phyloP scores from a whole-genome alignment of 2,113 vertebrate species.

The Hydropotes inermis region DNA sequence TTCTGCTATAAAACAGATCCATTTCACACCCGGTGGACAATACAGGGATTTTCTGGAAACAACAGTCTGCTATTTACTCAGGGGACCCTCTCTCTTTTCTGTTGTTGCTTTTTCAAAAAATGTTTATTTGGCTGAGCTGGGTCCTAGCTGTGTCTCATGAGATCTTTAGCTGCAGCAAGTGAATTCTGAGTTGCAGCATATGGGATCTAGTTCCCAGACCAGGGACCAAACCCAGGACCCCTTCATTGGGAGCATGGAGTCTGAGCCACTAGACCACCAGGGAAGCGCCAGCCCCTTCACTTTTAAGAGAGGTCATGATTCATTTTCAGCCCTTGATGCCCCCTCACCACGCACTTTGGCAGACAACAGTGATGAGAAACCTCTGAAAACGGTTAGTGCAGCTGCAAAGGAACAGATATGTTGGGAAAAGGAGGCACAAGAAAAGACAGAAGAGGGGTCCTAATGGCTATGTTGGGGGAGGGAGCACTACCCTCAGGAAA shows the following conservation, averaged over 20 bases:
- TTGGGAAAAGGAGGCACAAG: background rate
- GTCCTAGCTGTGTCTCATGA: background rate
- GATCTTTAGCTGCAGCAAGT: background rate
- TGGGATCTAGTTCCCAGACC: background rate
- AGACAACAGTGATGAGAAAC: background rate
- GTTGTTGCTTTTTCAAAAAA: background rate
- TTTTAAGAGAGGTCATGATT: background rate
- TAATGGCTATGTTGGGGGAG: background rate
- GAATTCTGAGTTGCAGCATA: background rate
- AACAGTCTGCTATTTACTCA: background rate
- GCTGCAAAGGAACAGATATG: background rate
- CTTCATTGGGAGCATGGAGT: background rate
- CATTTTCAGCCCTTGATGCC: background rate
- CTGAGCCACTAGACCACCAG: background rate
- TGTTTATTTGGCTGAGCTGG: background rate
- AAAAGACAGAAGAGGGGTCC: background rate
- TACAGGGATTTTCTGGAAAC: background rate
- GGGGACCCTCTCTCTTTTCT: background rate
- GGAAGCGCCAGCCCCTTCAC: rapidly evolving
- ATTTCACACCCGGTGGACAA: background rate
- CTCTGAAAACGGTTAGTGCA: background rate
- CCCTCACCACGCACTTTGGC: rapidly evolving
- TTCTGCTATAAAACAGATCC: background rate
- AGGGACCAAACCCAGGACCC: background rate
- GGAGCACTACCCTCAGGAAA: background rate